Evolutionary conservation across 2,888 invertebrate genomes (phyloP).

Genomic region (Dione juno): DNA sequence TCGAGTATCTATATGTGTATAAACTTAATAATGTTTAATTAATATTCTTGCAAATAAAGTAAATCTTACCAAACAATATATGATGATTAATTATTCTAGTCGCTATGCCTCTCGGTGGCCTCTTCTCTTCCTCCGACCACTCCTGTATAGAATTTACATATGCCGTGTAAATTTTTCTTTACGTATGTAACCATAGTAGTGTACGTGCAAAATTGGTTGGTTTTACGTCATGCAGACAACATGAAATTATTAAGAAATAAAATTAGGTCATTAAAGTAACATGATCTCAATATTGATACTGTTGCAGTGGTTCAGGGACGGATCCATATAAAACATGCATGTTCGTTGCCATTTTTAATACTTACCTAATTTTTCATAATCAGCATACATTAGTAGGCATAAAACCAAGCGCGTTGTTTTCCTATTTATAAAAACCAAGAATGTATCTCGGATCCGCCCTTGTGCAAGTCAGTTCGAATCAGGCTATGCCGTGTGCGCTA

Average conservation of each 20-base stretch:
- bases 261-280: not conserved
- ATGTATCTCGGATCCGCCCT: slow-evolving; percentile 18
- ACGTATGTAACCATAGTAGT: not conserved
- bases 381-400: not conserved
- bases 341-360: not conserved
- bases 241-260: slow-evolving; percentile 22
- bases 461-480: slow-evolving; percentile 15
- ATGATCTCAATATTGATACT: slow-evolving; percentile 18
- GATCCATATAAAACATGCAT: slow-evolving; percentile 20
- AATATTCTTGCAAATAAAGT: not conserved
- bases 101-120: slow-evolving; percentile 80
- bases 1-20: no score
- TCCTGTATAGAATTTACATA: slow-evolving; percentile 61
- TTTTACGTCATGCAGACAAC: slow-evolving; percentile 45
- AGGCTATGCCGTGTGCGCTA: slow-evolving; percentile 15
- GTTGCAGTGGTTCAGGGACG: slow-evolving; percentile 35
- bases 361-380: slow-evolving; percentile 1
- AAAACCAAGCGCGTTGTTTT: not conserved
- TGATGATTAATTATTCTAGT: slow-evolving; percentile 83
- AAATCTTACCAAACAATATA: slow-evolving; percentile 75
- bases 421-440: not conserved
- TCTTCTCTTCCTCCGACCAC: slow-evolving; percentile 81
- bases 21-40: no score
- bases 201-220: not conserved
- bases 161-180: slow-evolving; percentile 6